Base-by-base conservation (phyloP, 2,888 invertebrate genomes). In the Sarcophaga variegata region DNA sequence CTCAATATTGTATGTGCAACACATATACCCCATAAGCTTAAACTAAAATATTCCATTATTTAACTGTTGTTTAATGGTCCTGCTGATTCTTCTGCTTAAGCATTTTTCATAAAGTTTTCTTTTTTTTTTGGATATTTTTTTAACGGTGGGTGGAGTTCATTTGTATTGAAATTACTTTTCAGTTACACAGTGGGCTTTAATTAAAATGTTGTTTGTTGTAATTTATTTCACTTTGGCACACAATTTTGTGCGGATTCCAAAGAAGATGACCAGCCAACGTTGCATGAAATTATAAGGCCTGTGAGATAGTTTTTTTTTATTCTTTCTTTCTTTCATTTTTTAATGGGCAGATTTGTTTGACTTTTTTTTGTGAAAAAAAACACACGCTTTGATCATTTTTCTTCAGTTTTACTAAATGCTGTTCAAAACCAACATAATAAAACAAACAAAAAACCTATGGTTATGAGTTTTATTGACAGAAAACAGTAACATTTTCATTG, bases 131-230 rank as follows among this genome's bases (percentile, higher is more conserved):
- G 37, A 59, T 74, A 60, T 64, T 74, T 63, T 80, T 66, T 85
- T 80, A 88, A 83, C 88, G 83, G 88, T 88, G 89, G 89, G 89
- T 88, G 89, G 88, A 89, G 89, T 88, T 88, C 87, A 86, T 88
- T 88, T 88, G 89, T 83, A 88, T 88, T 88, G 81, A 88, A 88
- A 86, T 88, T 88, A 83, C 88, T 81, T 86, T 88, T 81, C 83
- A 87, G 87, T 87, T 87, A 87, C 87, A 87, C 87, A 87, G 87
- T 87, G 87, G 87, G 87, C 84, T 87, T 87, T 87, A 87, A 87
- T 87, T 87, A 84, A 87, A 87, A 87, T 87, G 87, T 87, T 87
- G 87, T 87, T 87, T 84, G 81, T 81, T 87, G 84, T 84, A 87
- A 87, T 87, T 87, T 87, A 87, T 87, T 82, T 84, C 66, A 79